phyloP scores from a whole-genome alignment of 1,140 invertebrate species.

The Uloborus diversus region DNA sequence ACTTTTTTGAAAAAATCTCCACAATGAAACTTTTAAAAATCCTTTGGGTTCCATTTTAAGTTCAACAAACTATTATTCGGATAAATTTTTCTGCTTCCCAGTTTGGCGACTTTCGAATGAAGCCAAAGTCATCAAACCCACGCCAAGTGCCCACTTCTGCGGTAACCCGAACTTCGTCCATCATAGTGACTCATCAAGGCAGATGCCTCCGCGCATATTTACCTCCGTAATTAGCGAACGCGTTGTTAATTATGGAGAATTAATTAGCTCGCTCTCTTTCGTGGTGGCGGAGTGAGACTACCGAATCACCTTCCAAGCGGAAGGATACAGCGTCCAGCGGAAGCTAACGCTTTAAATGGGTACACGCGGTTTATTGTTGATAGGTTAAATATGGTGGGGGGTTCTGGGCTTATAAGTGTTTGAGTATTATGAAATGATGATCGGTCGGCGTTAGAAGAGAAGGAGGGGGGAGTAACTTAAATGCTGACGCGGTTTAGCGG shows the following conservation, averaged over 20 bases:
- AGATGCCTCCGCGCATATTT: slow-evolving; percentile 54
- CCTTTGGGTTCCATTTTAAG: no score
- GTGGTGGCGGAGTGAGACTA: slow-evolving; percentile 11
- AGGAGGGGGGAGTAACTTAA: slow-evolving; percentile 5
- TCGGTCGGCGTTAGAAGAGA: background rate
- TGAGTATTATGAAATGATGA: slow-evolving; percentile 50
- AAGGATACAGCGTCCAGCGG: slow-evolving; percentile 52
- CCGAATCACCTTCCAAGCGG: slow-evolving; percentile 45
- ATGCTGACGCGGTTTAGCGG: slow-evolving; percentile 52
- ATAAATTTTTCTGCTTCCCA: no score
- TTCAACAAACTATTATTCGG: no score
- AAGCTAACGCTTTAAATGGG: slow-evolving; percentile 54
- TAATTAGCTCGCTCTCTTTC: slow-evolving; percentile 57
- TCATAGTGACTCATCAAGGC: slow-evolving; percentile 55
- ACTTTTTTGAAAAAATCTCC: no score
- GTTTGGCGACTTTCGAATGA: slow-evolving; percentile 12
- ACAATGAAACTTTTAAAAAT: no score
- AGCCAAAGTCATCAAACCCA: background rate
- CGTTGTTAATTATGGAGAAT: slow-evolving; percentile 56
- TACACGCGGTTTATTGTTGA: slow-evolving; percentile 55
- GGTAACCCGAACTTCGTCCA: slow-evolving; percentile 47
- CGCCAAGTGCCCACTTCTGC: slow-evolving; percentile 25
- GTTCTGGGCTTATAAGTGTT: slow-evolving; percentile 44
- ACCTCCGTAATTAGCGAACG: slow-evolving; percentile 56
- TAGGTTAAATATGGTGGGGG: slow-evolving; percentile 46